Percentiles rank a stretch among this genome's conserved stretches.
phyloP scores from a whole-genome alignment of 2,888 invertebrate genomes.

The Aporophyla nigra region DNA sequence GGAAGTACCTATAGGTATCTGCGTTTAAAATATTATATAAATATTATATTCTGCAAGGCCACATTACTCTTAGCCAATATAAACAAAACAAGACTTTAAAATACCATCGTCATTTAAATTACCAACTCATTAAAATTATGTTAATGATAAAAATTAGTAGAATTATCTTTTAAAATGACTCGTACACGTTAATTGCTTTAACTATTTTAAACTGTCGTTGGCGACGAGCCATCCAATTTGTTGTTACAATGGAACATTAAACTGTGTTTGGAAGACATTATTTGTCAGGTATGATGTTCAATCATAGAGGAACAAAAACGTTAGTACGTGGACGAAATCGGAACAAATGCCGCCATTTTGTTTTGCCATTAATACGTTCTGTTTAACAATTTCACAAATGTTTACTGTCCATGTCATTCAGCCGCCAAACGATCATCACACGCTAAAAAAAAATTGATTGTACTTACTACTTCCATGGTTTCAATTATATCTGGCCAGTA shows the following conservation, averaged over 20 bases:
- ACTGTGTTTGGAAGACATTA: slow-evolving; percentile 18
- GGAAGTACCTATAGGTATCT: neutral
- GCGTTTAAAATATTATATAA: neutral
- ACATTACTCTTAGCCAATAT: neutral
- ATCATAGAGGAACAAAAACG: too few relatives aligned
- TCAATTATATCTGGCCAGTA: slow-evolving; percentile 1
- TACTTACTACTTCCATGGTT: neutral
- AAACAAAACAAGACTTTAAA: slow-evolving; percentile 34
- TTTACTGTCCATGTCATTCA: too few relatives aligned
- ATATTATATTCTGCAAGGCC: slow-evolving; percentile 4
- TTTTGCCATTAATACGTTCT: too few relatives aligned
- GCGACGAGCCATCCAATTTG: slow-evolving; percentile 30
- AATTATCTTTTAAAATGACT: slow-evolving; percentile 49
- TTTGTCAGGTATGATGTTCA: neutral
- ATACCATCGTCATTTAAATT: slow-evolving; percentile 30
- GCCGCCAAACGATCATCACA: too few relatives aligned
- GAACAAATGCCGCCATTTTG: too few relatives aligned
- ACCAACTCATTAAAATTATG: slow-evolving; percentile 50
- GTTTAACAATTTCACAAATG: too few relatives aligned
- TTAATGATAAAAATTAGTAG: slow-evolving; percentile 49
- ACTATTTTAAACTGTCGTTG: slow-evolving; percentile 31
- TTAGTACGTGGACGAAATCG: too few relatives aligned
- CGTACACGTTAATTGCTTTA: slow-evolving; percentile 47
- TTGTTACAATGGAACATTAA: slow-evolving; percentile 34
- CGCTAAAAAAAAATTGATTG: neutral